These are phyloP conservation scores for Acipenser ruthenus DNA, from an alignment of 2,797 vertebrate species.

Conservation along the genomic window DNA sequence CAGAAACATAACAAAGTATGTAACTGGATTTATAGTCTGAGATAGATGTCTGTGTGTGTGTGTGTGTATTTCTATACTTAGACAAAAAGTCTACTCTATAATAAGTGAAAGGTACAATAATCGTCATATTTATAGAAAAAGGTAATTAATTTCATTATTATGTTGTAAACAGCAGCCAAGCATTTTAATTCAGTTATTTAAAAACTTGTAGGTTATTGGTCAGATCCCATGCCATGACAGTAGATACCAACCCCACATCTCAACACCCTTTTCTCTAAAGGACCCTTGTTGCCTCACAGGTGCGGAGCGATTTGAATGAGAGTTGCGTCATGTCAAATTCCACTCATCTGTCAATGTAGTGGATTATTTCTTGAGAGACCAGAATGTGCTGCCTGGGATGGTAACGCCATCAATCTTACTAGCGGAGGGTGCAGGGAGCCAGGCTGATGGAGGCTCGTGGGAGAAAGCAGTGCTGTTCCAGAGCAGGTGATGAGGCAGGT, in stretches of 20 bases:
- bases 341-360: slow-evolving; percentile 84
- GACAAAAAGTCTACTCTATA: too few species aligned
- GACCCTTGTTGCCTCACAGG: slow-evolving; percentile 44
- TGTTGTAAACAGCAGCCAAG: too few species aligned
- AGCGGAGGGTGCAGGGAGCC: slow-evolving; percentile 49
- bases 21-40: too few species aligned
- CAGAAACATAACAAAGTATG: too few species aligned
- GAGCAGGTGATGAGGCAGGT: slow-evolving; percentile 77
- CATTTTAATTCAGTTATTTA: too few species aligned
- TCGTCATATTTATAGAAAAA: too few species aligned
- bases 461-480: slow-evolving; percentile 51
- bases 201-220: slow-evolving; percentile 21
- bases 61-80: not conserved
- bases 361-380: slow-evolving; percentile 97
- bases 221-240: slow-evolving; percentile 39
- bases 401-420: slow-evolving; percentile 83
- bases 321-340: slow-evolving; percentile 73
- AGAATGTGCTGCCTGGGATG: slow-evolving; percentile 84
- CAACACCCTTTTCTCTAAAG: slow-evolving; percentile 33
- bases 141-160: not conserved
- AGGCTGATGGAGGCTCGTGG: slow-evolving; percentile 52
- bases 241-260: slow-evolving; percentile 34
- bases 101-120: too few species aligned
- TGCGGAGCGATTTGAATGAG: slow-evolving; percentile 47
- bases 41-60: too few species aligned